Evolutionary conservation across 92 coral and sea anemone genomes (phyloP), one percentile per base, ranked within the genome.

Genomic region (Phenganax subtilis): DNA sequence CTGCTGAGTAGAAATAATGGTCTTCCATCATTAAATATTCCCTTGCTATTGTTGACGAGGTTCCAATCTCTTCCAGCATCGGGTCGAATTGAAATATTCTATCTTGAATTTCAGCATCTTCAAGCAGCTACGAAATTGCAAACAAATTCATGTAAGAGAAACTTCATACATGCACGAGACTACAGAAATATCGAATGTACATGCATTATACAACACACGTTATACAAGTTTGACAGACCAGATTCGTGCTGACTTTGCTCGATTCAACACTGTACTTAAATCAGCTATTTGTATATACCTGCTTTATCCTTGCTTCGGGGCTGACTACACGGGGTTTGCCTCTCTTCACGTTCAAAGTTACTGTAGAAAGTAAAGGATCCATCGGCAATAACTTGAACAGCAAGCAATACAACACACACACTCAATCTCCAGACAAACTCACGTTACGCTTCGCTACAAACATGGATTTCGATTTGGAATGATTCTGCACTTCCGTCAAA

Each of bases 321-420:
- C 93, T 91, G 87, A 87, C 92, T 0, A 87, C 82, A 0, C 97
- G 83, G 74, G 90, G 97, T 83, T 89, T 96, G 12, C 97, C 97
- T 71, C 92, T 88, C 86, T 90, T 75, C 72, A 96, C 84, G 86
- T 96, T 93, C 67, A 92, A 83, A 76, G 97, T 96, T 11, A 92
- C 99, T 54, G 99, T 96, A 54, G 99, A 96, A 54, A 96, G 97
- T 82, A 96, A 86, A 0, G 99, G 99, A 64, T 96, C 99, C 62
- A 96, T 97, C 53, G 90, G 97, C 74, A 91, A 83, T 31, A 94
- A 88, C 97, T 89, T 65, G 20, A 64, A 63, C 57, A 79, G 51
- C 57, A 54, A 63, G 20, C 62, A 62, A 54, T 61, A 60, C 31
- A 11, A 59, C n/a, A 37, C 47, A 37, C 47, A 60, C 67, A 54